These are phyloP conservation scores for Meliscaeva auricollis DNA, from an alignment of 2,888 invertebrate genomes.

Conservation along the genomic window DNA sequence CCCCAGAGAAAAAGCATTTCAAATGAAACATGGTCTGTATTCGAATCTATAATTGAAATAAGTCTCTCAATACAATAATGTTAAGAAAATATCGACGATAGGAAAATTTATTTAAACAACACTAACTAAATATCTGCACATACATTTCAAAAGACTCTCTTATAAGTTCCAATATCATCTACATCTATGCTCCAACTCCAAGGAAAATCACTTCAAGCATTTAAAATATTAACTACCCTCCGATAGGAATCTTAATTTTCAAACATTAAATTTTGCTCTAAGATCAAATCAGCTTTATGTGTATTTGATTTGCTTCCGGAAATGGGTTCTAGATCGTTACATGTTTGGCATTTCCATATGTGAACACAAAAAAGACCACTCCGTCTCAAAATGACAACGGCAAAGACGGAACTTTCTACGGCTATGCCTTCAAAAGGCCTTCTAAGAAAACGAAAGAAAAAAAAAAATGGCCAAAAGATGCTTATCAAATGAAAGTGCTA, in stretches of 20 bases:
- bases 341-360: slow-evolving; percentile 72
- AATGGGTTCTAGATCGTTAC: slow-evolving; percentile 71
- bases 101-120: too few species aligned
- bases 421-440: slow-evolving; percentile 30
- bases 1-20: too few species aligned
- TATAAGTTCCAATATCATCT: background rate
- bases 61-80: too few species aligned
- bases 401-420: background rate
- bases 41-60: too few species aligned
- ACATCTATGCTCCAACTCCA: background rate
- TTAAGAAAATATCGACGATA: too few species aligned
- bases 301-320: slow-evolving; percentile 72
- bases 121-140: too few species aligned
- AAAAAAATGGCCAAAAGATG: slow-evolving; percentile 49
- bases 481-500: slow-evolving; percentile 69
- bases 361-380: slow-evolving; percentile 35
- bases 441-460: background rate
- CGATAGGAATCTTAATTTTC: slow-evolving; percentile 69
- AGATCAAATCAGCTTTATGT: slow-evolving; percentile 63
- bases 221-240: slow-evolving; percentile 61
- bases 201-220: slow-evolving; percentile 41
- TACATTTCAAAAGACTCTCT: too few species aligned
- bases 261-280: slow-evolving; percentile 51
- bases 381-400: background rate
- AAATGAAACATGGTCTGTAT: too few species aligned